Conservation (phyloP, 2,113 vertebrate genomes). For the Brachionichthys hirsutus region DNA sequence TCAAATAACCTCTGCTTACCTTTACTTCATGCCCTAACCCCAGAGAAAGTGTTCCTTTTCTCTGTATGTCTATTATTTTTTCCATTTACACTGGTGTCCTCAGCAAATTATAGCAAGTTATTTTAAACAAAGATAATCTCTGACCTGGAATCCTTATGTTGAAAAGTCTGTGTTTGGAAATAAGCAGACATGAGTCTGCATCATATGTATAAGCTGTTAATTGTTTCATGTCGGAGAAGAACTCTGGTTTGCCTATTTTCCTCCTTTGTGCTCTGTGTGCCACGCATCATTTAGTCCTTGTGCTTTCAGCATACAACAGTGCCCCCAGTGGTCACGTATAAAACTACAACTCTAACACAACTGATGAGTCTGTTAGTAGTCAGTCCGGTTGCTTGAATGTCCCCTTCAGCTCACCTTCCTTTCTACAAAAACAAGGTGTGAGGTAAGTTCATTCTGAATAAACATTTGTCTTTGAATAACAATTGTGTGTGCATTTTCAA, state of each 20-base stretch:
- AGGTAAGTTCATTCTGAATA: neutral
- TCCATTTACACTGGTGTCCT: conserved; percentile 9
- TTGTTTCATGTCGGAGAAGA: conserved; percentile 52
- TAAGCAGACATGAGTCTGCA: conserved; percentile 22
- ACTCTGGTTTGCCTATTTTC: conserved; percentile 41
- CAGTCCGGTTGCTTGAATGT: neutral
- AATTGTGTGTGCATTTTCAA: conserved; percentile 17
- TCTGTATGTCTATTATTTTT: neutral
- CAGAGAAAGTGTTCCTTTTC: conserved; percentile 34
- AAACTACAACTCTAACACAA: conserved; percentile 25
- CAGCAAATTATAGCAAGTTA: neutral
- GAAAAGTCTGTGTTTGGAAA: conserved; percentile 24
- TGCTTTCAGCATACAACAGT: conserved; percentile 60
- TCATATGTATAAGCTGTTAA: conserved; percentile 24
- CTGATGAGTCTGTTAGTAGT: neutral
- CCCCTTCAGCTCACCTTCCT: conserved; percentile 16
- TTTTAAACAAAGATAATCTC: conserved; percentile 16
- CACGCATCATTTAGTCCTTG: conserved; percentile 27
- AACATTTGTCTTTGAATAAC: conserved; percentile 5
- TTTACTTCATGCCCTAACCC: conserved; percentile 51
- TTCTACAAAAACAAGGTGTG: neutral
- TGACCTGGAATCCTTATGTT: conserved; percentile 30
- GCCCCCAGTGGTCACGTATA: conserved; percentile 63
- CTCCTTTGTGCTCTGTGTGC: conserved; percentile 52
- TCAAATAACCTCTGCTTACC: conserved; percentile 68